Percentiles rank a stretch among this genome's conserved stretches.
Evolutionary conservation across 1,140 invertebrate genomes (phyloP).

Genomic region (Papilio polytes): DNA sequence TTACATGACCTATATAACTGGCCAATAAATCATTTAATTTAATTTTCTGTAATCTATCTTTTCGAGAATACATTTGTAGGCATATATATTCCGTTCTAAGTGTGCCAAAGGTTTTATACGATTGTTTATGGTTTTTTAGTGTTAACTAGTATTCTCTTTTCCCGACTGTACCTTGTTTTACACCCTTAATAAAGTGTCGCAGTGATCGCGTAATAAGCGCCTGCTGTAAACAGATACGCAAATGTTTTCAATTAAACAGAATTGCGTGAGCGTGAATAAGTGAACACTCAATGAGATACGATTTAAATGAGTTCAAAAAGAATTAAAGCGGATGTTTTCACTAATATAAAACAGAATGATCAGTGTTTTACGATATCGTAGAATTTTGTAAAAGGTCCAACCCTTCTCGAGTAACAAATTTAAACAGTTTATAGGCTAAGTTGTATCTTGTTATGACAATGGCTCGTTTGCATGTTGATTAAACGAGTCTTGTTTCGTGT

Average conservation of each 20-base stretch:
- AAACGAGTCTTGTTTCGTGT: conserved; percentile 26
- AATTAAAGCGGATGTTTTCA: not conserved
- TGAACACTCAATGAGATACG: not conserved
- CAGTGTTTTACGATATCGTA: not conserved
- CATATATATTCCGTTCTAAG: too few species aligned
- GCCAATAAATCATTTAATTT: too few species aligned
- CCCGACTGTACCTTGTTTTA: not conserved
- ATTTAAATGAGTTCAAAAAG: not conserved
- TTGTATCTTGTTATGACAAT: conserved; percentile 17
- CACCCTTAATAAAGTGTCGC: not conserved
- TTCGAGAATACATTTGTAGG: too few species aligned
- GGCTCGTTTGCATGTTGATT: conserved; percentile 23
- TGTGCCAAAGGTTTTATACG: not conserved
- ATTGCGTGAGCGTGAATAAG: conserved; percentile 9
- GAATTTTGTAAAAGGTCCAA: not conserved
- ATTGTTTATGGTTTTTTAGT: not conserved
- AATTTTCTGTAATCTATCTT: too few species aligned
- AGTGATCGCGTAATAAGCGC: not conserved
- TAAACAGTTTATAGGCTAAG: conserved; percentile 23
- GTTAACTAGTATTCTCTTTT: not conserved
- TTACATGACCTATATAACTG: too few species aligned
- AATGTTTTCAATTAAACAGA: conserved; percentile 13
- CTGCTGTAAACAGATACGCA: not conserved
- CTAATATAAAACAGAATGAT: not conserved
- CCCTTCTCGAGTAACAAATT: conserved; percentile 23